A percentile compares a stretch with the other conserved stretches of the same genome.
These are phyloP conservation scores for Trissolcus brochymenae DNA, from an alignment of 2,888 invertebrate species.

Conservation along the genomic window DNA sequence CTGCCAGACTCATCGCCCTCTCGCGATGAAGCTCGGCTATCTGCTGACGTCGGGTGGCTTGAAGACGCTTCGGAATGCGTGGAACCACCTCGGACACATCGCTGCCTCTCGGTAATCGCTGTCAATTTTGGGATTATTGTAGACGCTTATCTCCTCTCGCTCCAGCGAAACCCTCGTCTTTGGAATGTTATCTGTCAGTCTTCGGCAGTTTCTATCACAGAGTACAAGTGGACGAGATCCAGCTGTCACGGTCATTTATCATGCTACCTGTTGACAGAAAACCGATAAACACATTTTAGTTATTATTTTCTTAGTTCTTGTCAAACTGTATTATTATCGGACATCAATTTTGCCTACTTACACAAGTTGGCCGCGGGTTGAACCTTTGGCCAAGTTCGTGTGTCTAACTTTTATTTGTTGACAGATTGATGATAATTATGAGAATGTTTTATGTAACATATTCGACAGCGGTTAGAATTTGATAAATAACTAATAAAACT, in stretches of 20 bases:
- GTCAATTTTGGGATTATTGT: slow-evolving; percentile 29
- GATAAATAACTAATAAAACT: no score
- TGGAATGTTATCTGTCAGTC: slow-evolving; percentile 54
- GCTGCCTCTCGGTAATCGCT: slow-evolving; percentile 67
- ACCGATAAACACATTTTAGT: no score
- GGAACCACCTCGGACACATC: slow-evolving; percentile 68
- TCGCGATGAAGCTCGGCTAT: slow-evolving; percentile 57
- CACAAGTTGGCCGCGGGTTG: no score
- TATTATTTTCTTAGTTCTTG: no score
- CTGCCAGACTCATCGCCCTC: slow-evolving; percentile 36
- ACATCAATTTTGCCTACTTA: no score
- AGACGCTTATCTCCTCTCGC: slow-evolving; percentile 7
- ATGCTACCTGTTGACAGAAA: slow-evolving; percentile 25
- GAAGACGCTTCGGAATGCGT: slow-evolving; percentile 63
- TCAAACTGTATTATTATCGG: no score
- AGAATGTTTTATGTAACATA: no score
- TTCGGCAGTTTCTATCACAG: slow-evolving; percentile 48
- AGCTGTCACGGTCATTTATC: slow-evolving; percentile 43
- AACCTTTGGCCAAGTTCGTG: no score
- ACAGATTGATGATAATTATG: no score
- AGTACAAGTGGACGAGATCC: slow-evolving; percentile 11
- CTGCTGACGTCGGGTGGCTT: slow-evolving; percentile 69
- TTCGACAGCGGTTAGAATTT: no score
- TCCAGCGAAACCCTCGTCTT: slow-evolving; percentile 18
- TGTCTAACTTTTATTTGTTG: no score